Evolutionary conservation across 2,113 vertebrate genomes (phyloP), one percentile per base, ranked within the genome.

Genomic region (rabbit (Oryctolagus cuniculus)): DNA sequence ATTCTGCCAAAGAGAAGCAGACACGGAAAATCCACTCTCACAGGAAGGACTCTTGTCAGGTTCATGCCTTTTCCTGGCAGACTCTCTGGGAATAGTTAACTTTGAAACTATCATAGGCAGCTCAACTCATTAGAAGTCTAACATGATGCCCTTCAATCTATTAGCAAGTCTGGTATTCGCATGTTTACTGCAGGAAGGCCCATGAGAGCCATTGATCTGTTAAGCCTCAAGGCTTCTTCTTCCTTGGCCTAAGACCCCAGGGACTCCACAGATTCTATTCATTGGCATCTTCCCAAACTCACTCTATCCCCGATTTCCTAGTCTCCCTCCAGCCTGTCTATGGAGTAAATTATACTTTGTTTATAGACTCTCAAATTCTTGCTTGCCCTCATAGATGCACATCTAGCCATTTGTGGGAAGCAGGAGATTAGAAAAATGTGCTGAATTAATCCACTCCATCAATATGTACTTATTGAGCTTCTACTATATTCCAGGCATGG

Each of bases 211-310:
- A 61, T 64, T 89, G 34, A 81, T 74, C 86, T 92, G 31, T n/a
- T 86, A 66, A 72, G n/a, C 55, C 61, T 58, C 36, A 72, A 19
- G 24, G 16, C 5, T 78, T 38, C 58, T 61, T 66, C 24, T 75
- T 72, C 77, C 21, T 86, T 96, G 49, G 49, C 31, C 53, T 51
- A 69, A 94, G 11, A 85, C 8, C 5, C 5, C 27, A 21, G 19
- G 27, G 21, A 86, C 64, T 91, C 58, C 49, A 91, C 49, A 91
- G 72, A 19, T 90, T 63, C 53, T 92, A 85, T 63, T 75, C 31
- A 53, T 2, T 64, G 79, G 24, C 31, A 89, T 44, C 31, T 89
- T 27, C 38, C n/a, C n/a, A 96, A 92, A 87, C 6, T 74, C 24
- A 22, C 17, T 90, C 24, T 7, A 80, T 10, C 5, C 13, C 2